Conservation (phyloP, 2,888 invertebrate genomes). For the Caenorhabditis sinica region DNA sequence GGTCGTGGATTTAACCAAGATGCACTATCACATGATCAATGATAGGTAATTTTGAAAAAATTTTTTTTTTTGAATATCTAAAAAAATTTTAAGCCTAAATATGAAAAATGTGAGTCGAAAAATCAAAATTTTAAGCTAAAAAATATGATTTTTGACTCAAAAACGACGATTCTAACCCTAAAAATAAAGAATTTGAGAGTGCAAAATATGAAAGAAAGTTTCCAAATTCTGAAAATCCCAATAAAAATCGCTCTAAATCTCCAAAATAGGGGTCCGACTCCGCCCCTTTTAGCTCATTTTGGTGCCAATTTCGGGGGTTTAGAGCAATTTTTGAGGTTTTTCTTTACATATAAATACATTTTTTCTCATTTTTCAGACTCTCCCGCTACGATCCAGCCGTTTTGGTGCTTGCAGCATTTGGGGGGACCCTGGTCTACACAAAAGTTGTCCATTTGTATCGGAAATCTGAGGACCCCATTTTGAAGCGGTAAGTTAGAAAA, state of each 20-base stretch:
- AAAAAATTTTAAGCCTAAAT: not conserved
- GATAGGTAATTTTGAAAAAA: slow-evolving; percentile 39
- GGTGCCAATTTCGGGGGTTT: not conserved
- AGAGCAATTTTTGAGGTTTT: not conserved
- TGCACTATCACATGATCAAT: slow-evolving; percentile 64
- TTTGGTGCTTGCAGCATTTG: slow-evolving; percentile 74
- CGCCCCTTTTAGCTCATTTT: too few relatives aligned
- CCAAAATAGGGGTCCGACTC: too few relatives aligned
- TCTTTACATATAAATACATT: not conserved
- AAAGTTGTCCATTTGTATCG: slow-evolving; percentile 70
- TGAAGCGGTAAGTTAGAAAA: slow-evolving; percentile 68
- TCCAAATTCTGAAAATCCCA: too few relatives aligned
- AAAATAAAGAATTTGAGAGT: not conserved
- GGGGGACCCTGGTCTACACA: slow-evolving; percentile 75
- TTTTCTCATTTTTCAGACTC: slow-evolving; percentile 26
- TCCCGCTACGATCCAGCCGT: slow-evolving; percentile 73
- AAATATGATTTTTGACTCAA: too few relatives aligned
- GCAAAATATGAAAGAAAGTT: too few relatives aligned
- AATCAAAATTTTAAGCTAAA: too few relatives aligned
- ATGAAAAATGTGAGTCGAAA: too few relatives aligned
- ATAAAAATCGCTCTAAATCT: not conserved
- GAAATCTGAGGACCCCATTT: slow-evolving; percentile 75
- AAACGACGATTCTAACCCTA: too few relatives aligned
- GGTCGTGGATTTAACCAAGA: slow-evolving; percentile 47
- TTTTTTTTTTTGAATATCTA: not conserved